These are phyloP conservation scores for Stictocephala bisonia DNA, from an alignment of 2,888 invertebrate species.

Conservation along the genomic window DNA sequence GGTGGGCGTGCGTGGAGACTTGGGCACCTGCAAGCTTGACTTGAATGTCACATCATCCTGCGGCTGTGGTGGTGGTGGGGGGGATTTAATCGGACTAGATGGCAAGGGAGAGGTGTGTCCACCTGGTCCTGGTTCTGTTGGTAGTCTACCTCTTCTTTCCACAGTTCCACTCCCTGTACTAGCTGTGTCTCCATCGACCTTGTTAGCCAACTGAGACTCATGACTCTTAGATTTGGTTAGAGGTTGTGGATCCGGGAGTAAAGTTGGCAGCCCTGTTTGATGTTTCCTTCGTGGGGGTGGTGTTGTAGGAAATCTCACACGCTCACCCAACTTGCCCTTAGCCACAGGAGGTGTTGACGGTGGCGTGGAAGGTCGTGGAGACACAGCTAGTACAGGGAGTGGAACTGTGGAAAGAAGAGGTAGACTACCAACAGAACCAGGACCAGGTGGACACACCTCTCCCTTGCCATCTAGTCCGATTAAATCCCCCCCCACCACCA, in stretches of 20 bases:
- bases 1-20: conserved; percentile 78
- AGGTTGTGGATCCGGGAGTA: conserved; percentile 70
- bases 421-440: conserved; percentile 72
- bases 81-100: conserved; percentile 72
- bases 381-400: no score
- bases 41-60: conserved; percentile 34
- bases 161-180: conserved; percentile 54
- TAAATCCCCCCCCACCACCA: conserved; percentile 71
- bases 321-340: conserved; percentile 64
- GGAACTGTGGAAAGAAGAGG: conserved; percentile 64
- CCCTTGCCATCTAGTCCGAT: conserved; percentile 69
- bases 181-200: conserved; percentile 58
- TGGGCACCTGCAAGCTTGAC: conserved; percentile 57
- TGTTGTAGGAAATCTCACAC: conserved; percentile 80
- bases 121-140: conserved; percentile 71
- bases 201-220: conserved; percentile 85
- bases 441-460: conserved; percentile 69
- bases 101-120: conserved; percentile 67
- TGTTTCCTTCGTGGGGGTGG: conserved; percentile 84
- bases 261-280: conserved; percentile 64
- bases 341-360: conserved; percentile 68
- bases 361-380: no score
- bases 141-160: conserved; percentile 68
- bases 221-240: conserved; percentile 92
- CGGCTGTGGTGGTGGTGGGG: conserved; percentile 65